Evolutionary conservation across 1,140 invertebrate genomes (phyloP).

Genomic region (Xylocopa sonorina): DNA sequence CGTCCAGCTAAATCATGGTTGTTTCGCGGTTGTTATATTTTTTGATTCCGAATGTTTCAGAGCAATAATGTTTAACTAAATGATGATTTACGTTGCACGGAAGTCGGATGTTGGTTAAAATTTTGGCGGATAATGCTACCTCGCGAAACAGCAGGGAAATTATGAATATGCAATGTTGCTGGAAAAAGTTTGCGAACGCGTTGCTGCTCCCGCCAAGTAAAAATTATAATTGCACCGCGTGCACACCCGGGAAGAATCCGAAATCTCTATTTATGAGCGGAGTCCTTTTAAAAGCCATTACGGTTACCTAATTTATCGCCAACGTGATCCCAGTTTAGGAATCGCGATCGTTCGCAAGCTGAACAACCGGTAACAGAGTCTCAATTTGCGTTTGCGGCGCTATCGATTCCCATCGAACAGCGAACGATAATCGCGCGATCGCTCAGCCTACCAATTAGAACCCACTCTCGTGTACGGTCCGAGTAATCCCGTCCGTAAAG

Average conservation of each 20-base stretch:
- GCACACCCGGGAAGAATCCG: too few relatives aligned
- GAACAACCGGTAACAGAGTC: too few relatives aligned
- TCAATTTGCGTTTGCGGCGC: neutral
- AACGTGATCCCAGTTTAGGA: too few relatives aligned
- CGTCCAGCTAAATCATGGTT: too few relatives aligned
- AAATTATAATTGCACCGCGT: too few relatives aligned
- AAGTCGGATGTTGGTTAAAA: too few relatives aligned
- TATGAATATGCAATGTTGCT: neutral
- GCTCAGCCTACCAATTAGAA: neutral
- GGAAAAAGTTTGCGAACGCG: neutral
- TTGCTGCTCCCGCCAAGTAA: too few relatives aligned
- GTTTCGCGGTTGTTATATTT: too few relatives aligned
- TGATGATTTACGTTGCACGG: neutral
- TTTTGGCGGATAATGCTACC: neutral
- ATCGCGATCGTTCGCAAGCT: too few relatives aligned
- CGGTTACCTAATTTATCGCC: neutral
- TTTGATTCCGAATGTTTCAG: too few relatives aligned
- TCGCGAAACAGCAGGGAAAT: neutral
- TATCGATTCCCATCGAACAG: neutral
- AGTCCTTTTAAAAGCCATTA: neutral
- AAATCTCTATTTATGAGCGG: too few relatives aligned
- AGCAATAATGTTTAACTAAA: neutral
- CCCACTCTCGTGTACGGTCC: neutral
- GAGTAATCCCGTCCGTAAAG: neutral
- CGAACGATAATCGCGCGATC: neutral